These are phyloP conservation scores for Taphrorychus bicolor DNA, from an alignment of 2,888 invertebrate species.

Conservation along the genomic window DNA sequence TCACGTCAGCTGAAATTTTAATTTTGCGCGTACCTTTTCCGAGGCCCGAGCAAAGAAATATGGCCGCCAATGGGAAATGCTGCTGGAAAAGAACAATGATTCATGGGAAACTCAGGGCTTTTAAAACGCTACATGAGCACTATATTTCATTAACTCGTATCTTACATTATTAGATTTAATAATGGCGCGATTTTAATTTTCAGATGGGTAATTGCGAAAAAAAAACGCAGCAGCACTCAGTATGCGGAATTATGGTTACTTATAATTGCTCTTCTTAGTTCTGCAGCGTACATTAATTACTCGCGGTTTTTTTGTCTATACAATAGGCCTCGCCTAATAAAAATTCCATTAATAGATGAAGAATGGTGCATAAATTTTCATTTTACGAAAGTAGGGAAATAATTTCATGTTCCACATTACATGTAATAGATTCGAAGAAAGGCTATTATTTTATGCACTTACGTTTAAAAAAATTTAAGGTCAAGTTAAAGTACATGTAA, in stretches of 20 bases:
- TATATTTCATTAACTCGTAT: conserved; percentile 31
- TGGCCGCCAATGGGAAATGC: conserved; percentile 31
- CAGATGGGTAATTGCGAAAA: conserved; percentile 31
- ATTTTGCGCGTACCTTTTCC: conserved; percentile 31
- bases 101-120: conserved; percentile 39
- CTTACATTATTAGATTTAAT: conserved; percentile 33
- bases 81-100: conserved; percentile 37
- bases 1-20: conserved; percentile 32
- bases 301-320: background rate
- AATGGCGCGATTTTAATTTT: conserved; percentile 31
- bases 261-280: conserved; percentile 20
- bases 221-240: conserved; percentile 22
- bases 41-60: conserved; percentile 34
- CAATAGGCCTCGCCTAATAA: background rate
- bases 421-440: background rate
- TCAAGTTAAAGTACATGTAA: background rate
- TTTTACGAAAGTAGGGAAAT: background rate
- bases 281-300: background rate
- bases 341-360: background rate
- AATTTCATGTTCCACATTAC: background rate
- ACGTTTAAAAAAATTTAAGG: background rate
- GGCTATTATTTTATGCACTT: background rate
- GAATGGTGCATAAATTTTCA: background rate
- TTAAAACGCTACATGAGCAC: conserved; percentile 26
- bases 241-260: conserved; percentile 22